A percentile compares a stretch with the other conserved stretches of the same genome.
Evolutionary conservation across 1,140 invertebrate genomes (phyloP).

Genomic region (Mercenaria mercenaria): DNA sequence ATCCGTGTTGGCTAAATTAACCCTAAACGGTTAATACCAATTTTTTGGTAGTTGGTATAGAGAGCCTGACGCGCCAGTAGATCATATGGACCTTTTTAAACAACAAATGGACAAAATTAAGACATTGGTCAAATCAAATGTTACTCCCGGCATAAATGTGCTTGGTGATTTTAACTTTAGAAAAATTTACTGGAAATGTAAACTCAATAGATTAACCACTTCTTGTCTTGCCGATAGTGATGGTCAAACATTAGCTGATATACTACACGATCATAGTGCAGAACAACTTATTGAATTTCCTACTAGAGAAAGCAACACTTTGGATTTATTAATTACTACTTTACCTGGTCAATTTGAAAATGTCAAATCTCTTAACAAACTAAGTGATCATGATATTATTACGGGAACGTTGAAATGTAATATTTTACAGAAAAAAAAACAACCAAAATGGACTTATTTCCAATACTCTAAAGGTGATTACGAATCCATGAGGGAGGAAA

Average conservation of each 20-base stretch:
- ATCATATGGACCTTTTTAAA: not conserved
- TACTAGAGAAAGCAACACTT: conserved; percentile 43
- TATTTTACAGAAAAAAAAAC: not conserved
- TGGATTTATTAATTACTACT: conserved; percentile 25
- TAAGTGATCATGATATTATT: not conserved
- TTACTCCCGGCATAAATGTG: not conserved
- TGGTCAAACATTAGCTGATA: not conserved
- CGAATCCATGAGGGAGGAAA: not conserved
- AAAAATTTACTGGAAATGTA: not conserved
- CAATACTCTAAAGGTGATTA: conserved; percentile 3
- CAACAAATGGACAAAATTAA: not conserved
- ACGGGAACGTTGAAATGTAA: not conserved
- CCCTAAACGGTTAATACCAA: not conserved
- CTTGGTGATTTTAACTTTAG: not conserved
- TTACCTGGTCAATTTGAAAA: not conserved
- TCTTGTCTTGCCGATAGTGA: not conserved
- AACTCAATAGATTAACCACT: not conserved
- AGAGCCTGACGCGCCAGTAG: not conserved
- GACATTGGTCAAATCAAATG: not conserved
- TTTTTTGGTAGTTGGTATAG: not conserved
- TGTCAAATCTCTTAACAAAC: not conserved
- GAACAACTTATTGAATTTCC: not conserved
- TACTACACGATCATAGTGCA: not conserved
- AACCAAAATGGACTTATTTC: not conserved
- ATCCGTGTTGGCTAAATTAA: not conserved